Conservation (phyloP, 2,113 vertebrate species). For the Psephotus haematonotus region DNA sequence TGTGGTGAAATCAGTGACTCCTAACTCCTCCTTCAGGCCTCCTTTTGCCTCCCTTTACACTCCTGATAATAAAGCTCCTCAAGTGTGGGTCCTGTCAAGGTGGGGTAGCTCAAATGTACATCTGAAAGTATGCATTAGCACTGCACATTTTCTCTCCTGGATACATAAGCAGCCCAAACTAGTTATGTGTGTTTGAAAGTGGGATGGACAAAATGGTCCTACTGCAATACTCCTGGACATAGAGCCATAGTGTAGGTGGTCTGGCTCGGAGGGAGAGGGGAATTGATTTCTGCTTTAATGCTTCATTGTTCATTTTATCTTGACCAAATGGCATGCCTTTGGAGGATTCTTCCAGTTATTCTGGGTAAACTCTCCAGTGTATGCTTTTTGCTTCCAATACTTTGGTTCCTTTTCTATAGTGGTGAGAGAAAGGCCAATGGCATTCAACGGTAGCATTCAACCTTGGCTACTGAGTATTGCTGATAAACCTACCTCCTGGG, state of each 20-base stretch:
- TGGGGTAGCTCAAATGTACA: not conserved
- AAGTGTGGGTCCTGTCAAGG: not conserved
- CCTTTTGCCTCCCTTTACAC: not conserved
- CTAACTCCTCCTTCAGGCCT: not conserved
- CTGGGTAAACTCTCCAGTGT: not conserved
- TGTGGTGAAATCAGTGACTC: constrained; percentile 24
- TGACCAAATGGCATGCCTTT: not conserved
- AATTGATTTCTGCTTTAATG: not conserved
- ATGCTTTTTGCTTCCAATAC: not conserved
- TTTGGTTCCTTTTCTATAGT: not conserved
- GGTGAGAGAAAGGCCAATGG: not conserved
- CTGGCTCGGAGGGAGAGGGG: not conserved
- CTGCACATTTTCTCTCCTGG: not conserved
- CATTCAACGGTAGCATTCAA: not conserved
- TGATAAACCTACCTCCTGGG: not conserved
- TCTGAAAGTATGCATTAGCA: not conserved
- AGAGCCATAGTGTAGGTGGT: not conserved
- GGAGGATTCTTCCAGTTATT: not conserved
- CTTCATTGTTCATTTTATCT: not conserved
- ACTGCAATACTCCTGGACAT: not conserved
- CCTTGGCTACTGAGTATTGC: not conserved
- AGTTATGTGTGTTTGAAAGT: not conserved
- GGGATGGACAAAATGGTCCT: not conserved
- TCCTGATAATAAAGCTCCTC: not conserved
- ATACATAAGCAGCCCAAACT: not conserved